Percentiles rank a stretch among this genome's conserved stretches.
Conservation (phyloP, 2,113 vertebrate genomes). For the Callithrix jacchus region DNA sequence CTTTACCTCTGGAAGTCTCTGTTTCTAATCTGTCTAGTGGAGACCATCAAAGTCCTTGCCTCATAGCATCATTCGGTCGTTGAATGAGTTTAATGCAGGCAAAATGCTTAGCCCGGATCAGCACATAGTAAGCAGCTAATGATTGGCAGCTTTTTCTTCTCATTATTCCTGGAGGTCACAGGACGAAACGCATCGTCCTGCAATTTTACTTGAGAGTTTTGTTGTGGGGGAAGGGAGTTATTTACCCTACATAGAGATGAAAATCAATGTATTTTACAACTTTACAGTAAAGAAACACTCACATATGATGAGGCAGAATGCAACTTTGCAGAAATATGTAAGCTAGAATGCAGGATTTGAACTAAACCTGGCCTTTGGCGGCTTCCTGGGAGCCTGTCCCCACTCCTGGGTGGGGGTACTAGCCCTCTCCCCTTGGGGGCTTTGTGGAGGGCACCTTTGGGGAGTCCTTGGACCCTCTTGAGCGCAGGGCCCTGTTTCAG, state of each 20-base stretch:
- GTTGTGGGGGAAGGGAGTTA: neutral
- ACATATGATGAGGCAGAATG: neutral
- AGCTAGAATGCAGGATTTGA: neutral
- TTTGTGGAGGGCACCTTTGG: neutral
- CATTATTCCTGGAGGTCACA: neutral
- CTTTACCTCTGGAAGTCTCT: neutral
- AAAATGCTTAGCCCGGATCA: neutral
- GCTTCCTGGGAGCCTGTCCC: neutral
- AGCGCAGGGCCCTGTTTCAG: too few relatives aligned
- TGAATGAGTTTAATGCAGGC: fast-evolving
- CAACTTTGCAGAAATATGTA: neutral
- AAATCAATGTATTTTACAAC: neutral
- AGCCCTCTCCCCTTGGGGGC: neutral
- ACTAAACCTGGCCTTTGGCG: neutral
- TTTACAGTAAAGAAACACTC: neutral
- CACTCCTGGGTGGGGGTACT: fast-evolving
- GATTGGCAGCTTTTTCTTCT: neutral
- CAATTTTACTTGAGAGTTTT: neutral
- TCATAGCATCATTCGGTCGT: fast-evolving
- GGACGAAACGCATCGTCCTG: neutral
- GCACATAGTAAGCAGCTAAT: fast-evolving
- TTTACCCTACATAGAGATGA: neutral
- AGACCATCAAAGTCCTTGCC: neutral
- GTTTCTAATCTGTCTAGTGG: neutral
- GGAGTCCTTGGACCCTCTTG: neutral